Percentiles rank a stretch among this genome's conserved stretches.
Conservation (phyloP, 2,113 vertebrate species). For the Brachionichthys hirsutus region DNA sequence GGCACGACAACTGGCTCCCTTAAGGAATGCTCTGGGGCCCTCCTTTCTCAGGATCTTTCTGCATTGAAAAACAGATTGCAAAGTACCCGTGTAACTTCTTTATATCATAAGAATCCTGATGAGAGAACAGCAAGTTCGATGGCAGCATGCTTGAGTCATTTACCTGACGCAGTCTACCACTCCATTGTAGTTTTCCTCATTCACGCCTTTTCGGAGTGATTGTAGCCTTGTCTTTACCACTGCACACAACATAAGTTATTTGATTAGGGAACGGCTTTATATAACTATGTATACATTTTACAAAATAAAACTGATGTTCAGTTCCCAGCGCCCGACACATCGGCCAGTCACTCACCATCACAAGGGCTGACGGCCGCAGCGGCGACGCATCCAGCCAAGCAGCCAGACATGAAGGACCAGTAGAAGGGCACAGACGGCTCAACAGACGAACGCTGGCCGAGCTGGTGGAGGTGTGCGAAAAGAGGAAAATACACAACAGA, state of each 20-base stretch:
- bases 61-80: conserved; percentile 11
- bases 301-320: too few species aligned
- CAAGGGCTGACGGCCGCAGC: conserved; percentile 82
- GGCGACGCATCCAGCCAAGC: conserved; percentile 72
- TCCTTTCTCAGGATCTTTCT: conserved; percentile 82
- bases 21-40: conserved; percentile 80
- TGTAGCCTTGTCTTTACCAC: conserved; percentile 85
- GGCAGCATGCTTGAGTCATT: neutral
- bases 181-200: conserved; percentile 81
- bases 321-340: neutral
- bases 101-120: neutral
- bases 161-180: conserved; percentile 82
- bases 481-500: conserved; percentile 84
- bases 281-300: too few species aligned
- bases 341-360: conserved; percentile 74
- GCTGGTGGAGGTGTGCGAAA: conserved; percentile 81
- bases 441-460: conserved; percentile 70
- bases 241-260: conserved; percentile 33
- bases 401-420: conserved; percentile 82
- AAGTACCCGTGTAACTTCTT: neutral
- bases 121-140: neutral
- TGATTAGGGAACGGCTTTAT: too few species aligned
- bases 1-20: conserved; percentile 80
- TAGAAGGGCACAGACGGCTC: conserved; percentile 76
- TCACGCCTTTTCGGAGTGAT: conserved; percentile 78